Base-by-base conservation (phyloP, 2,888 invertebrate species). In the Stenodera caucasica region DNA sequence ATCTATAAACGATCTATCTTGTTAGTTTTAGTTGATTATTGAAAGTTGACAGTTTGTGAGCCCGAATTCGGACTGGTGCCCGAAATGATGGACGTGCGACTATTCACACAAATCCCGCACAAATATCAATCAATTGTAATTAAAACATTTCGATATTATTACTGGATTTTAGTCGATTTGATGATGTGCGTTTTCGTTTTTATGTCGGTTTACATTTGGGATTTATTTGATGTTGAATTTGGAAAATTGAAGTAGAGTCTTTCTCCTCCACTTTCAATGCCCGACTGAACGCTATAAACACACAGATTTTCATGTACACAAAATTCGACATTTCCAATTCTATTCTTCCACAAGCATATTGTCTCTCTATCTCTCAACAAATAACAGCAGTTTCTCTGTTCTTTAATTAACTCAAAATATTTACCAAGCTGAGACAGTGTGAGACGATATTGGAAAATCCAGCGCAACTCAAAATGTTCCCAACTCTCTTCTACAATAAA, bases 331-430 rank as follows among this genome's bases (percentile, higher is more conserved):
- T 35, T 40, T 37, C 7, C 7, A 15, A 37, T 15, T 18, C 55
- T 56, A 53, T 58, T 58, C 61, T 66, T 68, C 60, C 59, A 61
- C 61, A 62, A 58, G 53, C 26, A 26, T 7, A 26, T 26, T 26
- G 3, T 7, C 26, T 45, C 45, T 45, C 45, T 18, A 18, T 40
- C 37, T 58, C 66, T 67, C 61, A 61, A 64, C 68, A 70, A 70
- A 70, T 65, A 69, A 56, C 62, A 64, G 60, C 64, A 60, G 54
- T 60, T 70, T 69, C 72, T 72, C 70, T 74, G 71, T 74, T 77
- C 77, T 77, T 77, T 77, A 77, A 77, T 77, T 77, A 77, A 76
- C 76, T 75, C 75, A 76, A 76, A 77, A 77, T 77, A 76, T 77
- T 77, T 77, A 69, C 76, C 58, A 56, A 75, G 70, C 65, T 64